These are phyloP conservation scores for Zaprionus tsacasi DNA, from an alignment of 1,140 invertebrate genomes.

Conservation along the genomic window DNA sequence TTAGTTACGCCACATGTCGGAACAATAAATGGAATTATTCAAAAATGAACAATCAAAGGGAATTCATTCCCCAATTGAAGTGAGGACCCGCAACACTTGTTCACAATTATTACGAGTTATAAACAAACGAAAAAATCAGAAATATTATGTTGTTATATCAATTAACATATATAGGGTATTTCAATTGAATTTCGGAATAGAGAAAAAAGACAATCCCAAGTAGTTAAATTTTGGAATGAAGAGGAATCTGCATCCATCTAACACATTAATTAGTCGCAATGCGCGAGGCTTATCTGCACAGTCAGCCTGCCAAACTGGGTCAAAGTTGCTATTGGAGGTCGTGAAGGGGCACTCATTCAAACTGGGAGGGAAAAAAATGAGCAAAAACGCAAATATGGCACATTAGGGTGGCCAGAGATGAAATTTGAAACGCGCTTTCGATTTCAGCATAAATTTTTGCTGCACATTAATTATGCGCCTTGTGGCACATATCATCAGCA, in stretches of 20 bases:
- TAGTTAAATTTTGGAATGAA: constrained; percentile 13
- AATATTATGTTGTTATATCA: constrained; percentile 39
- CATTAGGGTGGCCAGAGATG: constrained; percentile 38
- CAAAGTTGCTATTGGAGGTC: constrained; percentile 49
- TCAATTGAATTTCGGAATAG: constrained; percentile 1
- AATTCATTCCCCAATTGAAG: constrained; percentile 7
- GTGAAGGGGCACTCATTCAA: constrained; percentile 12
- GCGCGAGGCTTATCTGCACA: constrained; percentile 40
- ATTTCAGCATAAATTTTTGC: constrained; percentile 36
- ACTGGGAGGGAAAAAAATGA: not conserved
- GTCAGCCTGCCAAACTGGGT: constrained; percentile 46
- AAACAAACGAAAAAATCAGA: constrained; percentile 36
- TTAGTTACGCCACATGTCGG: constrained; percentile 1
- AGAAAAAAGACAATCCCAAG: not conserved
- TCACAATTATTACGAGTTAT: constrained; percentile 14
- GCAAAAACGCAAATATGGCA: constrained; percentile 11
- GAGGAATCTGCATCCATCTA: constrained; percentile 21
- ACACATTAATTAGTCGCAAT: constrained; percentile 35
- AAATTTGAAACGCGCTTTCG: constrained; percentile 23
- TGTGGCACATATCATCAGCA: constrained; percentile 26
- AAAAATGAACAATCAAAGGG: not conserved
- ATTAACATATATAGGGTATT: constrained; percentile 22
- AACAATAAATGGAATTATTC: constrained; percentile 9
- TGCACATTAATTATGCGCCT: constrained; percentile 50
- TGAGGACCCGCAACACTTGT: not conserved